phyloP scores from a whole-genome alignment of 2,113 vertebrate genomes.

The Microcebus ravelobensis region DNA sequence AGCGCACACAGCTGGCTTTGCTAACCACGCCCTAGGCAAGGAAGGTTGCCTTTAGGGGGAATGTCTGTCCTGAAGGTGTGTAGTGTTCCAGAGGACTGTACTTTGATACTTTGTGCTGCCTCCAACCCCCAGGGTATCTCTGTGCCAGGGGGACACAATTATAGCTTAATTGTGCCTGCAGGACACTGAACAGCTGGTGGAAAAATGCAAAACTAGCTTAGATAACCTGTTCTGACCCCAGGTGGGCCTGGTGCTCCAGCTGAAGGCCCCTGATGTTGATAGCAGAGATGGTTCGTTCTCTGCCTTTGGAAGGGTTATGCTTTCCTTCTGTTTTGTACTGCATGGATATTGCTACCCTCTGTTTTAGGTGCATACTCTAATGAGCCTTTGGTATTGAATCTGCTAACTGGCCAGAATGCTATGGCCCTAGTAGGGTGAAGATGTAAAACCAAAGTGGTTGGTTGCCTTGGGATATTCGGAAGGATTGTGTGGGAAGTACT shows the following conservation, averaged over 20 bases:
- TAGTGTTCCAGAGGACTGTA: neutral
- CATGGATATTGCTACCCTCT: neutral
- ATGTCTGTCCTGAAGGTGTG: neutral
- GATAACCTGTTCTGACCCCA: neutral
- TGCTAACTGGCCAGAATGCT: neutral
- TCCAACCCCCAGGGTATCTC: neutral
- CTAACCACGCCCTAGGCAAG: rapidly evolving
- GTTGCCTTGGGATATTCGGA: neutral
- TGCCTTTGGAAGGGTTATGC: neutral
- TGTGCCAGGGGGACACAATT: neutral
- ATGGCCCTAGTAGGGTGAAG: neutral
- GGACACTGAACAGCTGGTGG: neutral
- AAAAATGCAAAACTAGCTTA: neutral
- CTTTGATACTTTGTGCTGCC: neutral
- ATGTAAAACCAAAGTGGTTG: neutral
- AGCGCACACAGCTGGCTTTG: neutral
- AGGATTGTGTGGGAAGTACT: neutral
- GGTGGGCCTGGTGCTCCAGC: neutral
- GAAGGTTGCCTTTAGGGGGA: neutral
- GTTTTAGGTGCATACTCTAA: neutral
- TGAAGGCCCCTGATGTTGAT: rapidly evolving
- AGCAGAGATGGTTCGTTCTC: neutral
- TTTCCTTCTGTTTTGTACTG: neutral
- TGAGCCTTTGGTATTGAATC: neutral
- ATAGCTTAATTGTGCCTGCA: neutral